These are phyloP conservation scores for Turdus rufiventris DNA, from an alignment of 2,113 vertebrate species.

Conservation along the genomic window DNA sequence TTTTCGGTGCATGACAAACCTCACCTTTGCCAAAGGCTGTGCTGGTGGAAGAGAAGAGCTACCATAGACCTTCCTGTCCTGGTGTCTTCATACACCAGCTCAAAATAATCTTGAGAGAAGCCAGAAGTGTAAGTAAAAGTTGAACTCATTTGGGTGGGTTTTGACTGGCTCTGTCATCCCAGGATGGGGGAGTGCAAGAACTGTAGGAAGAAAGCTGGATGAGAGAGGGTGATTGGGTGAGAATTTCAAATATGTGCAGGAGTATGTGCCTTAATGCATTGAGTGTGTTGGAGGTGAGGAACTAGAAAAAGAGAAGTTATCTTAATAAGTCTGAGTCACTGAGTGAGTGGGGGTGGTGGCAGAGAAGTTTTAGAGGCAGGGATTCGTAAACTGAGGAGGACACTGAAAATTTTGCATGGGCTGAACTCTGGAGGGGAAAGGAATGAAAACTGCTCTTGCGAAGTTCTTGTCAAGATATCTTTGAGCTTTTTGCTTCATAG, in stretches of 20 bases:
- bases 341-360: slow-evolving; percentile 34
- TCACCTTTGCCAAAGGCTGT: background rate
- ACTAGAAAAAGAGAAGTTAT: slow-evolving; percentile 58
- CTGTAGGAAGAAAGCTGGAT: slow-evolving; percentile 30
- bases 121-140: background rate
- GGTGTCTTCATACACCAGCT: background rate
- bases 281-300: slow-evolving; percentile 59
- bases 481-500: background rate
- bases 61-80: background rate
- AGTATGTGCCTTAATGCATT: slow-evolving; percentile 19
- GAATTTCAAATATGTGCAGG: slow-evolving; percentile 1
- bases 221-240: background rate
- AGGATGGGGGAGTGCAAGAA: slow-evolving; percentile 9
- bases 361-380: background rate
- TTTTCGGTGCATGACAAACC: background rate
- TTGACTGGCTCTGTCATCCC: slow-evolving; percentile 14
- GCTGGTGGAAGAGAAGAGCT: background rate
- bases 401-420: background rate
- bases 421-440: background rate
- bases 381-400: background rate
- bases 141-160: background rate
- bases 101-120: background rate
- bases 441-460: background rate
- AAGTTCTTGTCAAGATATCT: background rate
- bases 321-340: slow-evolving; percentile 65